Evolutionary conservation across 2,888 invertebrate genomes (phyloP).

Genomic region (Belgica antarctica): DNA sequence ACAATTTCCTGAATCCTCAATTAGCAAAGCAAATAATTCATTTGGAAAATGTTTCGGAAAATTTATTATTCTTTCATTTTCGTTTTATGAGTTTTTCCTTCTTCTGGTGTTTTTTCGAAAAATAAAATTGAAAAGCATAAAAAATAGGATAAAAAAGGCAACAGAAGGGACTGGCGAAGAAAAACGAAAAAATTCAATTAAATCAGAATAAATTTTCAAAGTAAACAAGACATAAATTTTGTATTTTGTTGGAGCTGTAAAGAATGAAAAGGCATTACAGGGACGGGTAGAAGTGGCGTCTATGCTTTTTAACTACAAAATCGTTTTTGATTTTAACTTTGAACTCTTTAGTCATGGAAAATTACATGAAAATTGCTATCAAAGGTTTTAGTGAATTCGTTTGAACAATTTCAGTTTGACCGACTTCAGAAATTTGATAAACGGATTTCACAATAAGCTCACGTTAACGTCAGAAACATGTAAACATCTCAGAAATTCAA

Average conservation of each 20-base stretch:
- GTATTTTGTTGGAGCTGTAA: conserved; percentile 32
- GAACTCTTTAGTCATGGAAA: no score
- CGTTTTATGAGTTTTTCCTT: conserved; percentile 34
- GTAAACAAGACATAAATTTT: conserved; percentile 44
- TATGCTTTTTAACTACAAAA: not conserved
- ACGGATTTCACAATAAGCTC: no score
- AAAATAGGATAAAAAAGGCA: conserved; percentile 31
- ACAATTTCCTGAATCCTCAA: conserved; percentile 40
- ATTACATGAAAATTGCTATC: no score
- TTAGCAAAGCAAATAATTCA: conserved; percentile 44
- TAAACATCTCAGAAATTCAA: no score
- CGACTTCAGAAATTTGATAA: no score
- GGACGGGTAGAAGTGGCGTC: no score
- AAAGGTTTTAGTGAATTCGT: no score
- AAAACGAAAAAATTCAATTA: conserved; percentile 32
- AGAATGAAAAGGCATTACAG: conserved; percentile 27
- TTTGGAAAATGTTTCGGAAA: conserved; percentile 44
- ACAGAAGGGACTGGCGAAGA: conserved; percentile 21
- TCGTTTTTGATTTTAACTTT: no score
- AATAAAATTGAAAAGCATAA: conserved; percentile 14
- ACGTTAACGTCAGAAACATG: no score
- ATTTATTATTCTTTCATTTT: conserved; percentile 44
- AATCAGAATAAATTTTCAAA: conserved; percentile 44
- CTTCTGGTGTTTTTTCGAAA: not conserved
- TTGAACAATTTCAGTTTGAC: no score